A percentile compares a stretch with the other conserved stretches of the same genome.
Conservation (phyloP, 2,888 invertebrate genomes). For the Diplolepis rosae region DNA sequence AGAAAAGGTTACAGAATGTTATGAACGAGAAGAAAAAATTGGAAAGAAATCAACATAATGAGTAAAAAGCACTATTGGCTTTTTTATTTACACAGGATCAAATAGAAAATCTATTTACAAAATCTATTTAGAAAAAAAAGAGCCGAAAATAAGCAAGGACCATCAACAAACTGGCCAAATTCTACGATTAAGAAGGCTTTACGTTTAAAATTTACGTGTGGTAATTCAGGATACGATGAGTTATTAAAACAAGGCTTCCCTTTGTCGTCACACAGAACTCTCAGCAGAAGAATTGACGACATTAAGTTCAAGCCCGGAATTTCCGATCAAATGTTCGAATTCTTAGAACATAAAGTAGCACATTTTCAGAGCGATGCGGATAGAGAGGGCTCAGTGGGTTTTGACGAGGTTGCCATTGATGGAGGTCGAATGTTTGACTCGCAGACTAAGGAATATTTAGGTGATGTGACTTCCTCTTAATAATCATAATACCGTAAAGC, state of each 20-base stretch:
- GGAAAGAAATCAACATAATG: too few relatives aligned
- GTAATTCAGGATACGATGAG: slow-evolving; percentile 14
- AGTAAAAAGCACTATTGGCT: too few relatives aligned
- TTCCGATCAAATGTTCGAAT: slow-evolving; percentile 32
- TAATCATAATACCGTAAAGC: slow-evolving; percentile 30
- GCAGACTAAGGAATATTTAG: slow-evolving; percentile 31
- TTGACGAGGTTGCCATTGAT: slow-evolving; percentile 38
- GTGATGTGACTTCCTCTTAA: slow-evolving; percentile 38
- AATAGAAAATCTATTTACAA: too few relatives aligned
- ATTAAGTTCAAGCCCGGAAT: slow-evolving; percentile 8
- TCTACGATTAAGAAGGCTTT: slow-evolving; percentile 14
- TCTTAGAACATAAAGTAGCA: slow-evolving; percentile 40
- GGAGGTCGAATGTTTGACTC: slow-evolving; percentile 31
- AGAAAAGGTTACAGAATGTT: background rate
- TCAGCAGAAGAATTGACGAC: slow-evolving; percentile 2
- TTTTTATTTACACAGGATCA: too few relatives aligned
- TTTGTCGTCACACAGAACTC: background rate
- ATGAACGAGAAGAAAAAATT: too few relatives aligned
- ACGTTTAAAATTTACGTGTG: slow-evolving; percentile 7
- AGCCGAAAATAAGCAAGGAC: background rate
- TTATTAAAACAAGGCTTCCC: slow-evolving; percentile 26
- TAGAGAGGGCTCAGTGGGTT: slow-evolving; percentile 41
- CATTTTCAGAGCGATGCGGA: slow-evolving; percentile 34
- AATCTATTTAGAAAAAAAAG: too few relatives aligned
- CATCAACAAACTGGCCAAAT: slow-evolving; percentile 14